Evolutionary conservation across 1,140 invertebrate genomes (phyloP).

Genomic region (Zaprionus vittiger): DNA sequence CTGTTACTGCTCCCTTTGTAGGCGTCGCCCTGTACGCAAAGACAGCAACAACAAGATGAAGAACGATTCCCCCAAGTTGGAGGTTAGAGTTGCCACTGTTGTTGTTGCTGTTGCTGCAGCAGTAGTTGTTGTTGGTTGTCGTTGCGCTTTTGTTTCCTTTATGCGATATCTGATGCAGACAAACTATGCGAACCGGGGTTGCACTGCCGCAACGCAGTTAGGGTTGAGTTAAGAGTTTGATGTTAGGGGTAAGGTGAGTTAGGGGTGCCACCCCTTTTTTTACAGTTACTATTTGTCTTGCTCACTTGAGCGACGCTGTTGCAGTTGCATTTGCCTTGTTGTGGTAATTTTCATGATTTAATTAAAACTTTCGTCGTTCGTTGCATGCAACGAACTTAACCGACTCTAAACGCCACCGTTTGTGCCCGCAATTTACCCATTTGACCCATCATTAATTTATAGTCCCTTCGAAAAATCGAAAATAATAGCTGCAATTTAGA

Average conservation of each 20-base stretch:
- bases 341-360: conserved; percentile 64
- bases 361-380: conserved; percentile 62
- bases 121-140: neutral
- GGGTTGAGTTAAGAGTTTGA: neutral
- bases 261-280: neutral
- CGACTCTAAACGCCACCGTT: conserved; percentile 15
- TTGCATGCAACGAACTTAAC: conserved; percentile 51
- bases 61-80: neutral
- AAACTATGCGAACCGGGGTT: conserved; percentile 39
- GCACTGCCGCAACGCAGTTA: conserved; percentile 7
- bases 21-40: conserved; percentile 34
- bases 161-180: conserved; percentile 73
- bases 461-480: conserved; percentile 12
- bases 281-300: conserved; percentile 51
- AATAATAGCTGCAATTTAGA: conserved; percentile 49
- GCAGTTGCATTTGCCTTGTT: conserved; percentile 2
- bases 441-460: conserved; percentile 40
- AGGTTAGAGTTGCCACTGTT: conserved; percentile 7
- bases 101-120: conserved; percentile 11
- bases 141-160: conserved; percentile 48
- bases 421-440: conserved; percentile 16
- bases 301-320: conserved; percentile 34
- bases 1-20: conserved; percentile 24
- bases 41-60: conserved; percentile 8
- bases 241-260: neutral